phyloP scores from a whole-genome alignment of 2,797 vertebrate genomes.

The Tamandua tetradactyla region DNA sequence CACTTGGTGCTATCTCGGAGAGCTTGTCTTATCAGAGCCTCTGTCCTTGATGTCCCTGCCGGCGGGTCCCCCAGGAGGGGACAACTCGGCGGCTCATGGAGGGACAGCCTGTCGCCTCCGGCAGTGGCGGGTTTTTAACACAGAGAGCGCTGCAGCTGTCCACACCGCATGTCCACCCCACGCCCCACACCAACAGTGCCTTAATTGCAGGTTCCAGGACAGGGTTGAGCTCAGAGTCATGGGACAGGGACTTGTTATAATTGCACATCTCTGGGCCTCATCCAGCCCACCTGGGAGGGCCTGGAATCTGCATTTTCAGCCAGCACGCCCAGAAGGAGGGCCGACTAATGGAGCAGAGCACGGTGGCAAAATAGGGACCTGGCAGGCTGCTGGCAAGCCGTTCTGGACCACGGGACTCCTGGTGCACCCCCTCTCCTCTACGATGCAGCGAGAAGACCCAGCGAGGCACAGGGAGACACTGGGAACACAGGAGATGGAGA shows the following conservation, averaged over 20 bases:
- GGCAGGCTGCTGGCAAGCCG: not conserved
- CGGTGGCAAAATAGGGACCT: rapidly evolving
- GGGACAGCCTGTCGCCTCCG: not conserved
- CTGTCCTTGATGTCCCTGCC: not conserved
- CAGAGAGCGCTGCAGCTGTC: not conserved
- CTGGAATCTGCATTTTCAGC: not conserved
- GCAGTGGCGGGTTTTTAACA: not conserved
- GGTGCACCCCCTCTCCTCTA: not conserved
- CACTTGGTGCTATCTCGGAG: not conserved
- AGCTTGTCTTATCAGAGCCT: not conserved
- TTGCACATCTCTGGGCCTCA: not conserved
- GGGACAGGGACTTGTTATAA: not conserved
- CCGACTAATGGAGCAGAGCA: not conserved
- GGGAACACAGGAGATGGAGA: not conserved
- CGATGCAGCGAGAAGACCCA: too few species aligned
- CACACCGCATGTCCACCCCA: rapidly evolving
- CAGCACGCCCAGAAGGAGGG: not conserved
- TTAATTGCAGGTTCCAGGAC: not conserved
- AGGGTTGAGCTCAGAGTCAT: not conserved
- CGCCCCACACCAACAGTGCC: not conserved
- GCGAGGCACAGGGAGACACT: not conserved
- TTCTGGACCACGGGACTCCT: not conserved
- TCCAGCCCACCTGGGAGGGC: not conserved
- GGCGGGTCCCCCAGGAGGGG: not conserved
- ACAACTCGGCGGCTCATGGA: not conserved